Base-by-base conservation (phyloP, 2,113 vertebrate genomes). In the Austrofundulus limnaeus region DNA sequence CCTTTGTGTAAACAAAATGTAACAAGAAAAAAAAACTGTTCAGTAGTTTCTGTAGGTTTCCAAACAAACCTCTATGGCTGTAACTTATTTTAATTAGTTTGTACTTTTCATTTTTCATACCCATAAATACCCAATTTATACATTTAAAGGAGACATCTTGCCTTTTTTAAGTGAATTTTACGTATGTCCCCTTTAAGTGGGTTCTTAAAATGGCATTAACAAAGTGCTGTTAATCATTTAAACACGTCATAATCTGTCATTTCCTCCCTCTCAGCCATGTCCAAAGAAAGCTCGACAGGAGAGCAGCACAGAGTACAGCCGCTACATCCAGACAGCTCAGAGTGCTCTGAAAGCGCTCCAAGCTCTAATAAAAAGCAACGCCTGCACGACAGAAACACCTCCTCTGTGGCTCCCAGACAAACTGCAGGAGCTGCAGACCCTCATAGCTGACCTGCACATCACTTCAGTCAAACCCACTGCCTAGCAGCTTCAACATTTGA, bases 261-360 rank as follows among this genome's bases (percentile, higher is more conserved):
- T 2, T 20, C 56, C 25, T 45, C 20, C 13, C 45, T 43, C 39
- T 39, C 88, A 99, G 97, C 94, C 95, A 0, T 84, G 72, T 55
- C 83, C 89, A 9, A 98, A 98, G 75, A 91, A 90, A 89, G 89
- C 88, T 0, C 93, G 95, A 11, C 91, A 84, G 0, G 91, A 91
- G 34, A 64, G 64, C 0, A 72, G 82, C 4, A 23, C 53, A 2
- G 94, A 96, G 75, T 96, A 88, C 39, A 87, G 90, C 68, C 72
- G 82, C 39, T 88, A 93, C 8, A 24, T 97, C 47, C 91, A 91
- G 50, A 86, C 67, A 0, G 93, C 94, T 17, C 87, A 90, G 50
- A 84, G 76, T 9, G 91, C 94, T 47, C 59, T 98, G 77, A 93
- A 90, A 37, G 87, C 91, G 5, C 41, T 95, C 16, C 93, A 91